A percentile compares a stretch with the other conserved stretches of the same genome.
phyloP scores from a whole-genome alignment of 1,140 invertebrate species.

The Brachionus rotundiformis region DNA sequence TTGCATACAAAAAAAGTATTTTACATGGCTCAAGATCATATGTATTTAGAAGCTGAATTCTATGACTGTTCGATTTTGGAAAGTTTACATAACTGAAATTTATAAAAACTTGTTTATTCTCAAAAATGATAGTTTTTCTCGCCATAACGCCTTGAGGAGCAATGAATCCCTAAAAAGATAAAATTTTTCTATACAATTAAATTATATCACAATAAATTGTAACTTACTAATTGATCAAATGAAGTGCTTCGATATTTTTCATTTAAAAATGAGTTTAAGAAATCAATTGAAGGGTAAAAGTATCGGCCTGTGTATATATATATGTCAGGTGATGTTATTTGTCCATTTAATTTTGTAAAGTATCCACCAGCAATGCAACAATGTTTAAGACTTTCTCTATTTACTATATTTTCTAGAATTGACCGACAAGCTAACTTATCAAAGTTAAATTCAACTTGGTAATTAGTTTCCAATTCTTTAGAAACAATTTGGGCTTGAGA shows the following conservation, averaged over 20 bases:
- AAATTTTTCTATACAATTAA: not conserved
- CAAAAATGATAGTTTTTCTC: not conserved
- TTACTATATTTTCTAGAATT: too few species aligned
- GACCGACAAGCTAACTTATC: too few species aligned
- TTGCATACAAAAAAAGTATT: not conserved
- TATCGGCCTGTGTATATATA: not conserved
- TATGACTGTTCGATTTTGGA: not conserved
- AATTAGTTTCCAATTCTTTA: too few species aligned
- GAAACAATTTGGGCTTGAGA: too few species aligned
- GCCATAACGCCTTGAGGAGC: not conserved
- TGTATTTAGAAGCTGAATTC: not conserved
- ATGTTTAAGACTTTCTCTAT: too few species aligned
- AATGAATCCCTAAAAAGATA: not conserved
- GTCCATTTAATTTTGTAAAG: not conserved
- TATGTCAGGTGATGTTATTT: not conserved
- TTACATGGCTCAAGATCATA: conserved; percentile 6
- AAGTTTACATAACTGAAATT: not conserved
- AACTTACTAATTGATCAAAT: not conserved
- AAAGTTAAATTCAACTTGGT: too few species aligned
- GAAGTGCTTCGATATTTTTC: not conserved
- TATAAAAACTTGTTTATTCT: not conserved
- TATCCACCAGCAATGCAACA: not conserved
- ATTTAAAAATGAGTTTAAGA: not conserved
- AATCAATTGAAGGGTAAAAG: not conserved
- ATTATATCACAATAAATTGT: not conserved